Conservation (phyloP, 2,888 invertebrate genomes). For the Sclerodermus sp. region DNA sequence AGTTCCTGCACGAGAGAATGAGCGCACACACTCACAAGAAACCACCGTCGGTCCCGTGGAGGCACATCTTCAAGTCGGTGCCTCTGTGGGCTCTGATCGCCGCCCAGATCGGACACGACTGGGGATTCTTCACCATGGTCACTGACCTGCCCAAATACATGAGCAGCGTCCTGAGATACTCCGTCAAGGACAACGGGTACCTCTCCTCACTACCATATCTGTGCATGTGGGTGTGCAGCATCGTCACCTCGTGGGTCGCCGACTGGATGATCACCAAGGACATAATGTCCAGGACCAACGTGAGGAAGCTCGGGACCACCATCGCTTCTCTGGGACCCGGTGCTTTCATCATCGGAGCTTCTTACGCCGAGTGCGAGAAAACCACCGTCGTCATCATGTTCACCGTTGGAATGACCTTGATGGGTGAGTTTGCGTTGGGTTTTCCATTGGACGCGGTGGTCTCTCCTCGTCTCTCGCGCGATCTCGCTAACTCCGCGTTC, state of each 20-base stretch:
- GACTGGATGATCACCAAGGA: conserved; percentile 54
- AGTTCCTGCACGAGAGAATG: conserved; percentile 46
- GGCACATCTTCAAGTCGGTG: conserved; percentile 59
- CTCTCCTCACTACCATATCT: conserved; percentile 58
- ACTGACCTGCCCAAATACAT: conserved; percentile 57
- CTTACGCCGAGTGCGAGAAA: conserved; percentile 58
- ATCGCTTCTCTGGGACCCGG: conserved; percentile 60
- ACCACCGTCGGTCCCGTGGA: conserved; percentile 47
- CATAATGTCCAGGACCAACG: conserved; percentile 51
- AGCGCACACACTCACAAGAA: conserved; percentile 47
- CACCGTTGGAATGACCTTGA: conserved; percentile 58
- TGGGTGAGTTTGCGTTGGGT: conserved; percentile 43
- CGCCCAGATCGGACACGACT: conserved; percentile 60
- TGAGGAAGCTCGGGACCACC: conserved; percentile 59
- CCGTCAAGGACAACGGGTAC: conserved; percentile 55
- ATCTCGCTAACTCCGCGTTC: not conserved
- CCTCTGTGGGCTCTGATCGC: conserved; percentile 76
- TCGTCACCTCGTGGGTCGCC: conserved; percentile 52
- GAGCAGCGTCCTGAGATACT: conserved; percentile 54
- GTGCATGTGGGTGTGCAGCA: conserved; percentile 56
- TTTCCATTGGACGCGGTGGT: not conserved
- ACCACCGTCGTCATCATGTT: conserved; percentile 54
- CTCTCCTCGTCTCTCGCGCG: not conserved
- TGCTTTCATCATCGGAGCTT: conserved; percentile 58
- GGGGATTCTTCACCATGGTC: conserved; percentile 55